phyloP scores from a whole-genome alignment of 2,113 vertebrate genomes.

The Miniopterus natalensis region DNA sequence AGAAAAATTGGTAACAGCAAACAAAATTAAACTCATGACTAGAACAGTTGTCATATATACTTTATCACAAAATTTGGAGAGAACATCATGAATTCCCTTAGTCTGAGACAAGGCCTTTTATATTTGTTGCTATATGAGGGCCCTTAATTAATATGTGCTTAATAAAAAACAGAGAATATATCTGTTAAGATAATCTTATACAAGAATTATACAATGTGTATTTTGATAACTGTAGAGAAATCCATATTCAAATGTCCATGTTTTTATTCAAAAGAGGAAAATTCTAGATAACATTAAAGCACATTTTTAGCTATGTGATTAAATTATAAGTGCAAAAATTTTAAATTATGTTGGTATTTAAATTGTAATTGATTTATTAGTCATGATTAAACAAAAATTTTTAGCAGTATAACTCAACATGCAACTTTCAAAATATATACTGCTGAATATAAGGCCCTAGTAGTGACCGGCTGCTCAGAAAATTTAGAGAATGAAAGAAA shows the following conservation, averaged over 20 bases:
- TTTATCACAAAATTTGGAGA: neutral
- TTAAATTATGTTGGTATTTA: neutral
- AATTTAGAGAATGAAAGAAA: slow-evolving; percentile 33
- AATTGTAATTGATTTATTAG: neutral
- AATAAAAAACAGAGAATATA: neutral
- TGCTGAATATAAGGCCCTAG: neutral
- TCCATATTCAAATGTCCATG: neutral
- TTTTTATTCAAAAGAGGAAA: slow-evolving; percentile 17
- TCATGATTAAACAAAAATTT: neutral
- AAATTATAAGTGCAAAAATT: neutral
- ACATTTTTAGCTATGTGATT: neutral
- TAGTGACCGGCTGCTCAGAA: neutral
- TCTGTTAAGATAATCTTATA: neutral
- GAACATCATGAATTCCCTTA: neutral
- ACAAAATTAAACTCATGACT: slow-evolving; percentile 28
- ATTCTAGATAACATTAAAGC: neutral
- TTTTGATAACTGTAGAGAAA: neutral
- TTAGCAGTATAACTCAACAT: neutral
- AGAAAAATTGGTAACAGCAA: neutral
- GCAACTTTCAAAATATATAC: neutral
- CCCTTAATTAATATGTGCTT: slow-evolving; percentile 4
- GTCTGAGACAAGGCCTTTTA: neutral
- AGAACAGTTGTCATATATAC: neutral
- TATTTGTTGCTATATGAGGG: neutral
- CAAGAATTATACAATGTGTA: neutral